Percentiles rank a stretch among this genome's conserved stretches.
Conservation (phyloP, 2,113 vertebrate genomes). For the Callithrix jacchus region DNA sequence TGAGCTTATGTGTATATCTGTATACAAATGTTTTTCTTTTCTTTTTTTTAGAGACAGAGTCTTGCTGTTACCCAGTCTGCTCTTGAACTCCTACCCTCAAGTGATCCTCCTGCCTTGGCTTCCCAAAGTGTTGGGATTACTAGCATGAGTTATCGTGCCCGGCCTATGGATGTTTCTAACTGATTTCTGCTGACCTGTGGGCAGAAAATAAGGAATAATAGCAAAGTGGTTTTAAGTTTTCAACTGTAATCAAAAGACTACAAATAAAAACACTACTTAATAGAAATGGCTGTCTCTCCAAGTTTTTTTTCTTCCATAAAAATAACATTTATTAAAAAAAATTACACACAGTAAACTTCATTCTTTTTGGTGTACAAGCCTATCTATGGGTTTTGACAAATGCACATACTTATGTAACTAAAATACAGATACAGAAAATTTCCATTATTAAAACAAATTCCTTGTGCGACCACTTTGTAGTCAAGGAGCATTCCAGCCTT, state of each 20-base stretch:
- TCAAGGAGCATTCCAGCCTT: conserved; percentile 32
- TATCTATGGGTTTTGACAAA: conserved; percentile 57
- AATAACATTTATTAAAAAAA: conserved; percentile 68
- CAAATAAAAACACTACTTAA: conserved; percentile 29
- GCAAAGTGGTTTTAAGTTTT: conserved; percentile 35
- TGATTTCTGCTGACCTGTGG: conserved; percentile 28
- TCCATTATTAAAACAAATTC: conserved; percentile 42
- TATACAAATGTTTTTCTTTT: not conserved
- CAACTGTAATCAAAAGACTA: conserved; percentile 32
- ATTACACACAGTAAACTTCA: conserved; percentile 53
- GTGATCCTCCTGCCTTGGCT: too few relatives aligned
- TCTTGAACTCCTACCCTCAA: too few relatives aligned
- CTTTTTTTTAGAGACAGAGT: too few relatives aligned
- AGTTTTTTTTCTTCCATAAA: conserved; percentile 39
- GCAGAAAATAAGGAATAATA: conserved; percentile 33
- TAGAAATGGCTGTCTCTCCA: conserved; percentile 17
- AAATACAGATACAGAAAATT: conserved; percentile 52
- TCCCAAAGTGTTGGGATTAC: too few relatives aligned
- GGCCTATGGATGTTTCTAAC: not conserved
- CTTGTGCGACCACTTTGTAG: conserved; percentile 14
- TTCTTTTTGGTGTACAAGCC: conserved; percentile 42
- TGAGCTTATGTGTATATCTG: not conserved
- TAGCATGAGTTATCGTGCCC: too few relatives aligned
- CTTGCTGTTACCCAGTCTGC: too few relatives aligned
- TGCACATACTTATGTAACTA: conserved; percentile 36